Evolutionary conservation across 2,888 invertebrate species (phyloP), one percentile per base, ranked within the genome.

Genomic region (Troides helena): DNA sequence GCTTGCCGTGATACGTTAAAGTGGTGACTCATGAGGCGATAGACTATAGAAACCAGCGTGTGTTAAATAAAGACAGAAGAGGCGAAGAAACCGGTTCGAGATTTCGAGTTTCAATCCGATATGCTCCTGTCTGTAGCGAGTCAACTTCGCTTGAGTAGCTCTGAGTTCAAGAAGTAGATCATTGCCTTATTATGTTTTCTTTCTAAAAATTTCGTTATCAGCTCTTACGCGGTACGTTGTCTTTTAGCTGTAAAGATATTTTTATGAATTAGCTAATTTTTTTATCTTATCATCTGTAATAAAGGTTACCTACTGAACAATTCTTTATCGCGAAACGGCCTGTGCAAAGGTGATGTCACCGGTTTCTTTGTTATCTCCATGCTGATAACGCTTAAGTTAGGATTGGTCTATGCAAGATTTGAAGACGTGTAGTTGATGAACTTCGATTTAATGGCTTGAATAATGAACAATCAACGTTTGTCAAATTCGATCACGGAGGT

Each of bases 101-200:
- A 92, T 90, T 92, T 92, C 92, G 90, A 91, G 90, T 92, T 90
- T 89, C 87, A 87, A 92, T 89, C 88, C 90, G 89, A 92, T 92
- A 92, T 85, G 90, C 91, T 90, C 88, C 87, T 84, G 90, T 87
- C 90, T 90, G 85, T 84, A 83, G 85, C 85, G 83, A 90, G 88
- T 85, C 84, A 82, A 86, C 85, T 85, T 82, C 81, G 86, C 84
- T 85, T 81, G 85, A 89, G 85, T 86, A 82, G 82, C 82, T 85
- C 82, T 84, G 83, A 75, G 84, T 81, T 80, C 75, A 68, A 79
- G 82, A 80, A 80, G 81, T 84, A 81, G 80, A 82, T 82, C 81
- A 81, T 77, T 77, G 72, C 74, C 78, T 81, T 80, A 80, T 83
- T 80, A 53, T 53, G 53, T 53, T 81, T 82, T 80, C 77, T 74